A percentile compares a stretch with the other conserved stretches of the same genome.
Conservation (phyloP, 2,797 vertebrate species). For the Pseudocheirus occidentalis region DNA sequence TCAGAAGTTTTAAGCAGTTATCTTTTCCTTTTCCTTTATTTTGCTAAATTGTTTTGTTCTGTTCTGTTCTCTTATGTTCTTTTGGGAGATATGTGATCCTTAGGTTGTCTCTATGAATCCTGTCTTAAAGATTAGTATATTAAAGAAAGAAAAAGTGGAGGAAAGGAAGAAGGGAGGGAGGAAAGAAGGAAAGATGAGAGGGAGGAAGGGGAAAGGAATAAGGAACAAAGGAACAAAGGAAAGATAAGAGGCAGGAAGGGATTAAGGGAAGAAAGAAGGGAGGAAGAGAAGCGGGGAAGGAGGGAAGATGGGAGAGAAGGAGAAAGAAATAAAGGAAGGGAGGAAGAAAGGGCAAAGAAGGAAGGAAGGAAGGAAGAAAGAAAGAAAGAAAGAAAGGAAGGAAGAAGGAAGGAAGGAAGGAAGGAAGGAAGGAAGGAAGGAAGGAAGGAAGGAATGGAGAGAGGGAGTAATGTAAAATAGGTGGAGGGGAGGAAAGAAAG, state of each 20-base stretch:
- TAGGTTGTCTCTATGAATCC: not conserved
- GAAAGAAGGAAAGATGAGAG: not conserved
- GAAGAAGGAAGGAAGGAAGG: not conserved
- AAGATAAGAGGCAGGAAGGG: not conserved
- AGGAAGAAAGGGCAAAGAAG: not conserved
- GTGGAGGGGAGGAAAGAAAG: not conserved
- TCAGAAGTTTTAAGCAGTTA: not conserved
- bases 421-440: not conserved
- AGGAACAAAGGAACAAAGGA: not conserved
- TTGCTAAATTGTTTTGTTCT: not conserved
- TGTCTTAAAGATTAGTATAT: not conserved
- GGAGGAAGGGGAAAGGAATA: not conserved
- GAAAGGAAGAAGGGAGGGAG: not conserved
- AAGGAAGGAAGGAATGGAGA: not conserved
- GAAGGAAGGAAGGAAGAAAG: fast-evolving
- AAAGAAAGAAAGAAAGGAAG: not conserved
- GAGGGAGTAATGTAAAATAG: too few species aligned
- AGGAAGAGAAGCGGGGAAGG: not conserved
- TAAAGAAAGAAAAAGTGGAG: not conserved
- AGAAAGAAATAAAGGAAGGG: not conserved
- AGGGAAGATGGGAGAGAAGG: not conserved
- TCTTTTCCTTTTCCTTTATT: not conserved
- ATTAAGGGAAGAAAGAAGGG: not conserved
- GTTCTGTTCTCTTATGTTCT: not conserved
- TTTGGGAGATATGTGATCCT: not conserved